Evolutionary conservation across 1,140 invertebrate genomes (phyloP), one percentile per base, ranked within the genome.

Genomic region (Plutomurus gul): DNA sequence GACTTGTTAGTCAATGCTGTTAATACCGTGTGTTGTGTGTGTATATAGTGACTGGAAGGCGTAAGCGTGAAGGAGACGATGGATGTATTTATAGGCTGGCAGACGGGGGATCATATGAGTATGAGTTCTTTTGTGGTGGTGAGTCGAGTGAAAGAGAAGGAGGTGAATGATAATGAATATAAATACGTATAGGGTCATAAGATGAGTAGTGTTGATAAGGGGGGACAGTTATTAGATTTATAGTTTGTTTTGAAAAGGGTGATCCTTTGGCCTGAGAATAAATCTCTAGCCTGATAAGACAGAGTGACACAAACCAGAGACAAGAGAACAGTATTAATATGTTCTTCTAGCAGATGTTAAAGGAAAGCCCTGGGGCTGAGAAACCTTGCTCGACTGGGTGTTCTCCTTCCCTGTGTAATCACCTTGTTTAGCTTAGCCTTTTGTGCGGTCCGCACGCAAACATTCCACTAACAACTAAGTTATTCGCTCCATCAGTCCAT

Each of bases 201-300:
- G 80, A 82, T 82, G 80, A 79, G 60, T 71, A 73, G 80, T 79
- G 80, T 76, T 82, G 80, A 82, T 82, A 82, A 82, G 74, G 72
- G 33, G 70, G 77, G 80, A 79, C 75, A 82, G 80, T 82, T 82
- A 82, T 77, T 79, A 82, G 81, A 82, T 82, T 82, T 82, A 82
- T 82, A 82, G 81, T 82, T 82, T 82, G 81, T 82, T 82, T 82
- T 82, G 74, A 79, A 79, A 82, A 82, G 81, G 81, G 77, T 79
- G 81, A 82, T 82, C 77, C 77, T 75, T 78, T 74, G 43, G 72
- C 73, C 74, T 78, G 74, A 65, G 75, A 80, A 80, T 80, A 80
- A 80, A 78, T 81, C 77, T 78, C 75, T 30, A 74, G 60, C 51
- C 65, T 77, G 77, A 78, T 81, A 78, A 78, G 77, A 76, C 39